A percentile compares a stretch with the other conserved stretches of the same genome.
Conservation (phyloP, 92 coral and sea anemone species). For the Montipora capitata region DNA sequence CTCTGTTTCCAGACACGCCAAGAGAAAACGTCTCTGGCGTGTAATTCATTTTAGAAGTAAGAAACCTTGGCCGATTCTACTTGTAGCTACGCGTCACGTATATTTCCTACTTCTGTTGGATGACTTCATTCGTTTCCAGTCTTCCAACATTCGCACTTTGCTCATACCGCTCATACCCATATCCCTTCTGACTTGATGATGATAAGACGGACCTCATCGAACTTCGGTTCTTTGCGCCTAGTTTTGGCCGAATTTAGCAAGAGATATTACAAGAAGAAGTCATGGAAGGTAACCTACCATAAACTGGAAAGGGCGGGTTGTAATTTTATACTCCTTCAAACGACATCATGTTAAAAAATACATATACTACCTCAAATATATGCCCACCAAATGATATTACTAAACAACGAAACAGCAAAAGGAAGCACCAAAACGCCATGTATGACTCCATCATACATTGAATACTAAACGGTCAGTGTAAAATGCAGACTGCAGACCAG, state of each 20-base stretch:
- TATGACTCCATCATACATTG: too few species aligned
- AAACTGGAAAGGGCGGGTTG: neutral
- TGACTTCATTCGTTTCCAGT: constrained; percentile 60
- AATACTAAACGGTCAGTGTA: too few species aligned
- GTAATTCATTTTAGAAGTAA: constrained; percentile 65
- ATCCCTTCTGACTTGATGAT: neutral
- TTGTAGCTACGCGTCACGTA: neutral
- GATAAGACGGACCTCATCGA: too few species aligned
- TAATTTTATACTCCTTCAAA: too few species aligned
- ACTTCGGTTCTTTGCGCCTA: neutral
- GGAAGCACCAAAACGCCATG: too few species aligned
- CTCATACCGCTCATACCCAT: neutral
- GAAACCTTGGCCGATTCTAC: too few species aligned
- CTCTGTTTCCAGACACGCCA: constrained; percentile 76
- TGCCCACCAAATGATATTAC: too few species aligned
- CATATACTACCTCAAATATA: too few species aligned
- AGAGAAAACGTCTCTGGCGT: constrained; percentile 87
- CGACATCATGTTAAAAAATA: too few species aligned
- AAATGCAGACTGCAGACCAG: too few species aligned
- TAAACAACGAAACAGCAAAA: too few species aligned
- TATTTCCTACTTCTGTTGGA: constrained; percentile 4
- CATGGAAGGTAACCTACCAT: constrained; percentile 34
- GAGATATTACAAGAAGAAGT: constrained; percentile 54
- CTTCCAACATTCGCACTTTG: neutral
- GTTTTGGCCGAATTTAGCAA: neutral